phyloP scores from a whole-genome alignment of 2,113 vertebrate species.

The Tympanuchus pallidicinctus region DNA sequence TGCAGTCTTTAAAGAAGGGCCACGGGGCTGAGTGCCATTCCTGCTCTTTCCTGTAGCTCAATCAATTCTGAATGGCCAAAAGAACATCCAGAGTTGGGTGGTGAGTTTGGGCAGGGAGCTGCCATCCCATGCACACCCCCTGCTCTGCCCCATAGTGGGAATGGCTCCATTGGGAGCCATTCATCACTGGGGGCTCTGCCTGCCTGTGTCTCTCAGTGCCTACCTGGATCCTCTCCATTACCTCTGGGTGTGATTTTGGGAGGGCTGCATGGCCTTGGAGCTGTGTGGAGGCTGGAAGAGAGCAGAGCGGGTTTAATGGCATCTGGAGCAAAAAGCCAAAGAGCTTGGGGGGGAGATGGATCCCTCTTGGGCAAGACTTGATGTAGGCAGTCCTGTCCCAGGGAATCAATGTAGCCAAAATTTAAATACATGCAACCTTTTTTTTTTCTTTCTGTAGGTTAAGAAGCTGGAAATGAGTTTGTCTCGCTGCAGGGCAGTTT shows the following conservation, averaged over 20 bases:
- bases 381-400: rapidly evolving
- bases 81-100: rapidly evolving
- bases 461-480: neutral
- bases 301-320: slow-evolving; percentile 31
- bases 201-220: neutral
- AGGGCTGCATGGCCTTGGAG: neutral
- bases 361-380: neutral
- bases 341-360: neutral
- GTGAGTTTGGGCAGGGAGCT: neutral
- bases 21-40: rapidly evolving
- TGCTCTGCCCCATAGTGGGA: rapidly evolving
- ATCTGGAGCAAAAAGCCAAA: neutral
- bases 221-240: rapidly evolving
- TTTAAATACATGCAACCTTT: neutral
- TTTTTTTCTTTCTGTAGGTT: neutral
- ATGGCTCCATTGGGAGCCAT: neutral
- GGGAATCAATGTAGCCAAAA: neutral
- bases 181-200: neutral
- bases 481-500: neutral
- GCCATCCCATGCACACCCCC: rapidly evolving
- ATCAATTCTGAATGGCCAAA: neutral
- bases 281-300: slow-evolving; percentile 37
- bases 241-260: neutral
- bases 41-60: neutral
- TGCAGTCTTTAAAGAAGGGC: neutral